Evolutionary conservation across 64 coral and sea anemone genomes (phyloP), one percentile per base, ranked within the genome.

Genomic region (Dendronephthya gigantea): DNA sequence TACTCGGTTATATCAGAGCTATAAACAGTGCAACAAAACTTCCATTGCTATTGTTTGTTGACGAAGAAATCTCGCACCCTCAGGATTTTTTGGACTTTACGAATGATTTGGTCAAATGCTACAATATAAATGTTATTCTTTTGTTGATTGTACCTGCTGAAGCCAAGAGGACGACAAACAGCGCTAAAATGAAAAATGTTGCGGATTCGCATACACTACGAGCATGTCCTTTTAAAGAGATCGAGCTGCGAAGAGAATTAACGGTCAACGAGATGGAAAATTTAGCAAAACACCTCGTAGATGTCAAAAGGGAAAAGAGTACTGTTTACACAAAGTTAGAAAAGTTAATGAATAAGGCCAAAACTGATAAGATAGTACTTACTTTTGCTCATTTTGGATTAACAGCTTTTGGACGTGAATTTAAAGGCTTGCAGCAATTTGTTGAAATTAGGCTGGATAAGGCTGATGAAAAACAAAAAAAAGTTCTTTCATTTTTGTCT

Each of bases 321-420:
- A 62, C 55, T 62, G 7, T 1, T 1, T 13, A 22, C 2, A n/a
- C n/a, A n/a, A 84, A 90, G 29, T 79, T 93, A 19, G 29, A 29
- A 9, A 49, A 76, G 0, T 82, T 93, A 13, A 50, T 79, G 34
- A 50, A 87, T n/a, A 31, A 48, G 81, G 88, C 82, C 15, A 22
- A 27, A 87, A 52, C 8, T 1, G 84, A 90, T 15, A 56, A 19
- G 13, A 45, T 59, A 2, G 79, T 68, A 38, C 85, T 88, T 25
- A 93, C 89, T 52, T 93, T 93, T 65, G 85, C 92, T 28, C 36
- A 87, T 22, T 90, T 93, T 35, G 90, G 92, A 28, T 82, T 93
- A 19, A 87, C 88, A 14, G 92, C 58, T 72, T 93, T 93, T 84
- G 88, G 92, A 27, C 87, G 38, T 84, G 84, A 93, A 19, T 93